phyloP scores from a whole-genome alignment of 2,797 vertebrate genomes.

The Pygocentrus nattereri region DNA sequence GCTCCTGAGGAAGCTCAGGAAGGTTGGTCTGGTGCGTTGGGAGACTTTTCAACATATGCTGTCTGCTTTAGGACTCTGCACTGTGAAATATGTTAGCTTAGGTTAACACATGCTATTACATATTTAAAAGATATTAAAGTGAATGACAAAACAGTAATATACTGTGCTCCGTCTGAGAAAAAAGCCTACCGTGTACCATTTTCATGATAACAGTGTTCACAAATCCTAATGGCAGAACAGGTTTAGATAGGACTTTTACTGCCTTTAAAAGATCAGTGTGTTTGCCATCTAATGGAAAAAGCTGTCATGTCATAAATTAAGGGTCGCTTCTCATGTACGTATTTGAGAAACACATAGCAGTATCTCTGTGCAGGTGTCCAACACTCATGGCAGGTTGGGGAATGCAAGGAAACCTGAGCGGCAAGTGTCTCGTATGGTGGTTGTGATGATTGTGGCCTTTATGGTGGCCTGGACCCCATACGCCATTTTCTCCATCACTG shows the following conservation, averaged over 20 bases:
- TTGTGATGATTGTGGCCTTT: constrained; percentile 90
- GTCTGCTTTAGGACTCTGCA: not conserved
- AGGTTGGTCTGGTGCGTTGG: constrained; percentile 73
- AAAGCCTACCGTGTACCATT: not conserved
- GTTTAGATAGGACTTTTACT: not conserved
- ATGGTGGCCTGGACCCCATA: constrained; percentile 91
- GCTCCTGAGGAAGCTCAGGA: constrained; percentile 84
- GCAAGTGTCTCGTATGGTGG: constrained; percentile 90
- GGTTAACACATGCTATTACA: not conserved
- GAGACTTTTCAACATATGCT: constrained; percentile 7
- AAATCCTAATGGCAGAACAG: not conserved
- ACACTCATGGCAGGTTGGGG: constrained; percentile 79
- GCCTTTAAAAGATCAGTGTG: not conserved
- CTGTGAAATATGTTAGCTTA: not conserved
- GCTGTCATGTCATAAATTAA: not conserved
- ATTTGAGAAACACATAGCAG: constrained; percentile 3
- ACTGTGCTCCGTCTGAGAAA: not conserved
- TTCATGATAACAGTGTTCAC: not conserved
- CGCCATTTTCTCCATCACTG: constrained; percentile 83
- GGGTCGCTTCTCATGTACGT: not conserved
- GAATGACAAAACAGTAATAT: not conserved
- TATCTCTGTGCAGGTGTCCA: constrained; percentile 79
- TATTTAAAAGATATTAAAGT: not conserved
- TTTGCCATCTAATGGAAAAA: not conserved
- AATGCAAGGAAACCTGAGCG: constrained; percentile 84